These are phyloP conservation scores for Typhlichthys eigenmanni DNA, from an alignment of 2,797 vertebrate genomes.

Conservation along the genomic window DNA sequence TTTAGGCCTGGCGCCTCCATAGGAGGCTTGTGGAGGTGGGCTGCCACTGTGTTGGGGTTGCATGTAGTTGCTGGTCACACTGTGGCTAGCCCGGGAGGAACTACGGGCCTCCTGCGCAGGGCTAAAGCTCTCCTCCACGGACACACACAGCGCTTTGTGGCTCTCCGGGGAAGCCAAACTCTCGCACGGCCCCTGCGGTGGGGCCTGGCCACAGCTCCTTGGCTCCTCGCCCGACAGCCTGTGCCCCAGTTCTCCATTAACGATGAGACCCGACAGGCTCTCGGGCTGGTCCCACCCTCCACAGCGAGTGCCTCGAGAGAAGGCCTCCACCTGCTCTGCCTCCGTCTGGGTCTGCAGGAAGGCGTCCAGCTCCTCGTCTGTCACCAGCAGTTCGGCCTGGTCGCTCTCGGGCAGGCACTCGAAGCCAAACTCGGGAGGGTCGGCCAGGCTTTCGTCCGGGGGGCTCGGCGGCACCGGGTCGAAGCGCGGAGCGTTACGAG, in stretches of 20 bases:
- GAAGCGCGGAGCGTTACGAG: background rate
- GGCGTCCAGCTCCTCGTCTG: conserved; percentile 90
- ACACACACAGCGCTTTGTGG: conserved; percentile 49
- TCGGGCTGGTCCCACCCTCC: conserved; percentile 50
- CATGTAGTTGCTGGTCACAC: conserved; percentile 39
- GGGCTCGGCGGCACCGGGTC: conserved; percentile 1
- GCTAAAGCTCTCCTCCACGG: conserved; percentile 46
- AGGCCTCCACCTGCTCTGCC: conserved; percentile 33
- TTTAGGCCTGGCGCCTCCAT: conserved; percentile 89
- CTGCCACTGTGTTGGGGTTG: conserved; percentile 51
- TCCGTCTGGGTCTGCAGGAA: conserved; percentile 84
- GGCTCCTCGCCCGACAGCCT: conserved; percentile 46
- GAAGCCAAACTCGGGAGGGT: conserved; percentile 62
- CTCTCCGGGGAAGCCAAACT: conserved; percentile 63
- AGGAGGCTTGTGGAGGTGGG: conserved; percentile 54
- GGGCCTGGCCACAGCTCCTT: conserved; percentile 34
- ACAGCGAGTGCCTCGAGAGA: conserved; percentile 36
- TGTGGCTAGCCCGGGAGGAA: conserved; percentile 24
- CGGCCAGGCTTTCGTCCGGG: conserved; percentile 40
- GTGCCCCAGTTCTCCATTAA: conserved; percentile 36
- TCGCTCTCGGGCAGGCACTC: conserved; percentile 80
- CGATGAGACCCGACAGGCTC: conserved; percentile 42
- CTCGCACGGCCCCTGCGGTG: conserved; percentile 31
- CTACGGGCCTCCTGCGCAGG: conserved; percentile 42
- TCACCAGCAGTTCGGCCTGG: conserved; percentile 81